Percentiles rank a stretch among this genome's conserved stretches.
Evolutionary conservation across 1,140 invertebrate genomes (phyloP).

Genomic region (Acarapis woodi): DNA sequence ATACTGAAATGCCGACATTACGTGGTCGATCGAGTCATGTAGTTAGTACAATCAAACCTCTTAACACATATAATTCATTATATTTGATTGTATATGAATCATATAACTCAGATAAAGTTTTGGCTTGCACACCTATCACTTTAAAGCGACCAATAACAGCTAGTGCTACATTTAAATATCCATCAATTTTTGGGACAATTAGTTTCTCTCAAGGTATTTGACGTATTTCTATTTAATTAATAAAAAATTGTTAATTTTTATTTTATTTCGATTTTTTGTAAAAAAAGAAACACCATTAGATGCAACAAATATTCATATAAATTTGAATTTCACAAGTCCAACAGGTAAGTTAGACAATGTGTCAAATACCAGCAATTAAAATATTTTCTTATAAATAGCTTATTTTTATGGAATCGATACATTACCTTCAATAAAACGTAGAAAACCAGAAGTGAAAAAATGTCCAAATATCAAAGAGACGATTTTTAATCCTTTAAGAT

Average conservation of each 20-base stretch:
- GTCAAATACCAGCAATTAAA: too few relatives aligned
- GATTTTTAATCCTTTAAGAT: constrained; percentile 23
- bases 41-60: neutral
- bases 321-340: too few relatives aligned
- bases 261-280: too few relatives aligned
- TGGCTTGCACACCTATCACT: constrained; percentile 39
- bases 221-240: too few relatives aligned
- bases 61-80: constrained; percentile 28
- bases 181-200: constrained; percentile 46
- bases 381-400: constrained; percentile 23
- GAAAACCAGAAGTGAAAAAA: constrained; percentile 15
- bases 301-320: constrained; percentile 44
- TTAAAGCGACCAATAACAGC: constrained; percentile 11
- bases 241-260: too few relatives aligned
- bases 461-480: constrained; percentile 18
- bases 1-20: constrained; percentile 8
- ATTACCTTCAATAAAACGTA: constrained; percentile 19
- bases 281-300: constrained; percentile 49
- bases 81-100: constrained; percentile 61
- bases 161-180: constrained; percentile 38
- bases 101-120: constrained; percentile 37
- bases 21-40: constrained; percentile 10
- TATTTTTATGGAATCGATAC: constrained; percentile 24
- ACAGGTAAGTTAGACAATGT: too few relatives aligned
- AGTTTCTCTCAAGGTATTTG: constrained; percentile 49